phyloP scores from a whole-genome alignment of 2,888 invertebrate genomes.

The Ephialtes manifestator region DNA sequence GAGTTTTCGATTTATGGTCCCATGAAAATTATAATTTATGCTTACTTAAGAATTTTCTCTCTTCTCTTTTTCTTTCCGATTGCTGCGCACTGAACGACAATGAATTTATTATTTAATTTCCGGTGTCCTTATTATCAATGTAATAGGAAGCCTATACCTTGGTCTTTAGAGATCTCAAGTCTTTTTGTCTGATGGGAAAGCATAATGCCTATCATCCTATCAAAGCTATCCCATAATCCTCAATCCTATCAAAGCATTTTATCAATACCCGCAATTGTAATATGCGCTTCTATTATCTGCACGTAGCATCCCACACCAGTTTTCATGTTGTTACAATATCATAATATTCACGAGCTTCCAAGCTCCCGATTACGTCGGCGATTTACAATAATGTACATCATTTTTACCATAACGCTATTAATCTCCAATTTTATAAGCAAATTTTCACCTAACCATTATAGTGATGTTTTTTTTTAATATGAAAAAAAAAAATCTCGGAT shows the following conservation, averaged over 20 bases:
- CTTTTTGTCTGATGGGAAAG: not conserved
- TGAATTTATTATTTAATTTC: too few relatives aligned
- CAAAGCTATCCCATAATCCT: not conserved
- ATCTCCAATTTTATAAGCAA: not conserved
- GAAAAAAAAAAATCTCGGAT: too few relatives aligned
- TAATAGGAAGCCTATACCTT: too few relatives aligned
- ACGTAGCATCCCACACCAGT: not conserved
- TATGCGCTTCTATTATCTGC: not conserved
- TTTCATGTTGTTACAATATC: not conserved
- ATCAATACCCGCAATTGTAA: not conserved
- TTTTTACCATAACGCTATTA: not conserved
- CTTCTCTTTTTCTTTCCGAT: too few relatives aligned
- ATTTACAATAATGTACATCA: not conserved
- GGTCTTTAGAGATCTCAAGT: too few relatives aligned
- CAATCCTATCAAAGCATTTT: conserved; percentile 9
- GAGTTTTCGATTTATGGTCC: too few relatives aligned
- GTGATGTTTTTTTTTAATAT: too few relatives aligned
- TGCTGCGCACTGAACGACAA: too few relatives aligned
- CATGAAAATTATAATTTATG: too few relatives aligned
- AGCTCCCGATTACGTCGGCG: not conserved
- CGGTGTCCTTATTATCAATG: too few relatives aligned
- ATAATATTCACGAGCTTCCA: not conserved
- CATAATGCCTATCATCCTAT: not conserved
- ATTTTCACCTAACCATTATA: too few relatives aligned
- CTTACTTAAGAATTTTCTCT: too few relatives aligned